These are phyloP conservation scores for Struthidea cinerea DNA, from an alignment of 2,113 vertebrate species.

Conservation along the genomic window DNA sequence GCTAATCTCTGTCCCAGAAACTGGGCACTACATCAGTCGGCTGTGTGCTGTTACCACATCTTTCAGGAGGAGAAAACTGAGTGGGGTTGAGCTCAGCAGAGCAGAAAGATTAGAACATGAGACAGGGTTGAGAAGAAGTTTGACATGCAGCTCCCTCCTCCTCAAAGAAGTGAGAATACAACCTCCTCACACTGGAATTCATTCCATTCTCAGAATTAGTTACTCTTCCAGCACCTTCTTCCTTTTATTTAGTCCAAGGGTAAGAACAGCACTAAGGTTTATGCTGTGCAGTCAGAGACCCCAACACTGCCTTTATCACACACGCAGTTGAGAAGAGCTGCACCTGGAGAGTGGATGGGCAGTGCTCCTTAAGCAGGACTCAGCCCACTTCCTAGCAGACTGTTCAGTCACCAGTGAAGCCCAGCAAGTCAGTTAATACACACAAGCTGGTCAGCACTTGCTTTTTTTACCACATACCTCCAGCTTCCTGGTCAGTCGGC, in stretches of 20 bases:
- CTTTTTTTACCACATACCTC: constrained; percentile 72
- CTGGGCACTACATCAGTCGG: neutral
- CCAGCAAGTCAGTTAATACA: neutral
- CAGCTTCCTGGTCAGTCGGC: constrained; percentile 74
- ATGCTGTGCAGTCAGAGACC: neutral
- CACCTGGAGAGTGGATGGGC: neutral
- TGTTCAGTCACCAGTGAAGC: neutral
- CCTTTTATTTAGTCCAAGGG: neutral
- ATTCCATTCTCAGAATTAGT: neutral
- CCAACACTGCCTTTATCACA: neutral
- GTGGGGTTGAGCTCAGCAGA: neutral
- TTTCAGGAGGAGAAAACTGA: neutral
- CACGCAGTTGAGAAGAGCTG: neutral
- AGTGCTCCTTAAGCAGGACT: neutral
- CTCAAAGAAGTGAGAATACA: neutral
- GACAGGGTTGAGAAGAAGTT: neutral
- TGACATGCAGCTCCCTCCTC: neutral
- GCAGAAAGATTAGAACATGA: neutral
- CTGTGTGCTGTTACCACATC: neutral
- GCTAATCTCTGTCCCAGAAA: constrained; percentile 14
- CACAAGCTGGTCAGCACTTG: neutral
- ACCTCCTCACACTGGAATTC: neutral
- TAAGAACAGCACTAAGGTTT: neutral
- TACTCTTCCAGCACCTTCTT: neutral
- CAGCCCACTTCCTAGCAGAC: neutral